Base-by-base conservation (phyloP, 1,140 invertebrate genomes). In the Frieseomelitta varia region DNA sequence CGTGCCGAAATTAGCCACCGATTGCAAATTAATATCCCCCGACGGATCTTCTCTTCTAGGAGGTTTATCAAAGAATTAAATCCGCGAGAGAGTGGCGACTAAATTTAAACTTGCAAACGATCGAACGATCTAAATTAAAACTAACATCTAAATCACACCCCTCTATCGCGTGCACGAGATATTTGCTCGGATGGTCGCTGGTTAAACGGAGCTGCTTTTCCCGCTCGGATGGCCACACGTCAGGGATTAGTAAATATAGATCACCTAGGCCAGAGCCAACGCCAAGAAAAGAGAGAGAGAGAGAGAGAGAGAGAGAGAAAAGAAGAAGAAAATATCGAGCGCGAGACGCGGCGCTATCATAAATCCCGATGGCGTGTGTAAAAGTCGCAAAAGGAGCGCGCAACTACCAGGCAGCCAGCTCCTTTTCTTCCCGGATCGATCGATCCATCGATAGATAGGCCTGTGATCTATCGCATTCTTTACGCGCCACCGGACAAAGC, bases 381-480 rank as follows among this genome's bases (percentile, higher is more conserved):
- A 82, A 61, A 83, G 67, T 72, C 39, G 67, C 30, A 53, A 83
- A 58, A 78, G 69, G 68, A 53, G 30, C 19, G 30, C 19, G 67
- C 17, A 0, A 12, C 11, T 21, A 4, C 30, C 39, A 47, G 39
- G 4, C 39, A 39, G 47, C 24, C 24, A 30, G 12, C 51, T 3
- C 2, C 51, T 30, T 10, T 47, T 80, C 79, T 67, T 47, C 68
- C 55, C 77, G 47, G 19, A 56, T 56, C 55, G 53, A 55, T 56
- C 55, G 55, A 56, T 56, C 55, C 39, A 14, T 67, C 75, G 74
- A 79, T 84, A 68, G 68, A 84, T 84, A 68, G 2, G 12, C 4
- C 27, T 58, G 77, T 65, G 81, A 84, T 84, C 77, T 58, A 84
- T 80, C 77, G 77, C 69, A 80, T 80, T 80, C 83, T 84, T 80